These are phyloP conservation scores for Drosophila albomicans DNA, from an alignment of 1,140 invertebrate species.

Conservation along the genomic window DNA sequence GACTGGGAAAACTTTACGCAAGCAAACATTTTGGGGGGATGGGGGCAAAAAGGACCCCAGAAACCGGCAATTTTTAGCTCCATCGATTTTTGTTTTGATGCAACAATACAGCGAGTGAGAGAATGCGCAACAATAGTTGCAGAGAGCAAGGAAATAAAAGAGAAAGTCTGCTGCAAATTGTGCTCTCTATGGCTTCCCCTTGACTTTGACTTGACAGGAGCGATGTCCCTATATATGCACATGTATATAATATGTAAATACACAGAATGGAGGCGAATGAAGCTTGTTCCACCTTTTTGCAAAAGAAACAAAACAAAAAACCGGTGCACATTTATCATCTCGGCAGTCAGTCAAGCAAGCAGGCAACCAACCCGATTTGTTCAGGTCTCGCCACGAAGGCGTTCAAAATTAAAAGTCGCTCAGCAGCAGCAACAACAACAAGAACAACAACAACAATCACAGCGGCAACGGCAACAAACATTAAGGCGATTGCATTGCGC, in stretches of 20 bases:
- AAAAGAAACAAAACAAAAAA: conserved; percentile 25
- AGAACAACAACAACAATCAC: conserved; percentile 26
- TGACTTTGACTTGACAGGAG: conserved; percentile 40
- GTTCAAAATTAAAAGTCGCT: conserved; percentile 83
- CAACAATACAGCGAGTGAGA: background rate
- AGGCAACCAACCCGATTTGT: conserved; percentile 63
- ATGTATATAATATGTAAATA: no score
- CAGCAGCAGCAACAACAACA: conserved; percentile 48
- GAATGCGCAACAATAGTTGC: background rate
- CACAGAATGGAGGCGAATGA: conserved; percentile 6
- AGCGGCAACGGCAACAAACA: conserved; percentile 22
- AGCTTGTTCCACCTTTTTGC: conserved; percentile 10
- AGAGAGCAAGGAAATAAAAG: conserved; percentile 6
- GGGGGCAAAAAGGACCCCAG: conserved; percentile 5
- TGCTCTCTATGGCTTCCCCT: conserved; percentile 20
- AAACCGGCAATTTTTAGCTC: conserved; percentile 75
- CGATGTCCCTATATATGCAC: background rate
- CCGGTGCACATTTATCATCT: conserved; percentile 72
- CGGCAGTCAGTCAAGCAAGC: conserved; percentile 56
- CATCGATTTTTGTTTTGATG: conserved; percentile 71
- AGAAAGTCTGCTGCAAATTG: conserved; percentile 5
- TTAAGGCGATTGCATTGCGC: conserved; percentile 71
- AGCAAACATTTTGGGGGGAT: conserved; percentile 18
- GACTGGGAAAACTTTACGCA: conserved; percentile 66
- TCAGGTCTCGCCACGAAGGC: conserved; percentile 69